phyloP scores from a whole-genome alignment of 2,797 vertebrate genomes.

The Bradypus variegatus region DNA sequence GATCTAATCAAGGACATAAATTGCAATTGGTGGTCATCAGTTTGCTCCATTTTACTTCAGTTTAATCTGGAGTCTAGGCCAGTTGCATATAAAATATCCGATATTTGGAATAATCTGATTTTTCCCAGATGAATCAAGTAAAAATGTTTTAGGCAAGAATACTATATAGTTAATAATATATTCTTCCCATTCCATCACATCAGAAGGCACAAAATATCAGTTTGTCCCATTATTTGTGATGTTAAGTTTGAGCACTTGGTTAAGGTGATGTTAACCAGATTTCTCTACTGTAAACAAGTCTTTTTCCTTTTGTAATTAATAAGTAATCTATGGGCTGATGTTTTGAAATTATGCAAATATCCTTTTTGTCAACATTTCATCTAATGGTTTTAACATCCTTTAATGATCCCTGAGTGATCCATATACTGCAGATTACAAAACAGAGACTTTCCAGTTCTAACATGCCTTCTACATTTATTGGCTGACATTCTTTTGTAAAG shows the following conservation, averaged over 20 bases:
- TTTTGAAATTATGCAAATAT: background rate
- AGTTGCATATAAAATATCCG: background rate
- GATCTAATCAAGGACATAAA: background rate
- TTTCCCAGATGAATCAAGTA: background rate
- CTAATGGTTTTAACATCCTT: background rate
- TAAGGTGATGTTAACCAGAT: background rate
- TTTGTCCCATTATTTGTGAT: background rate
- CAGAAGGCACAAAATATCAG: background rate
- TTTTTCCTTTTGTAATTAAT: background rate
- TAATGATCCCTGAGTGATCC: background rate
- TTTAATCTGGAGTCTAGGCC: background rate
- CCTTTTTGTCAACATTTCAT: background rate
- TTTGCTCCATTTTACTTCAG: background rate
- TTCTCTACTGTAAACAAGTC: background rate
- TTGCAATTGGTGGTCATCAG: background rate
- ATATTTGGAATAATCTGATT: background rate
- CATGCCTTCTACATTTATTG: background rate
- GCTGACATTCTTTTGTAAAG: background rate
- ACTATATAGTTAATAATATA: background rate
- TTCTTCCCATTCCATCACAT: background rate
- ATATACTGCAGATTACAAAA: background rate
- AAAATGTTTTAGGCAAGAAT: background rate
- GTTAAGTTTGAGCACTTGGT: background rate
- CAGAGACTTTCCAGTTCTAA: background rate
- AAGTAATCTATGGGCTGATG: background rate